Base-by-base conservation (phyloP, 2,113 vertebrate species). In the Thermophis baileyi region DNA sequence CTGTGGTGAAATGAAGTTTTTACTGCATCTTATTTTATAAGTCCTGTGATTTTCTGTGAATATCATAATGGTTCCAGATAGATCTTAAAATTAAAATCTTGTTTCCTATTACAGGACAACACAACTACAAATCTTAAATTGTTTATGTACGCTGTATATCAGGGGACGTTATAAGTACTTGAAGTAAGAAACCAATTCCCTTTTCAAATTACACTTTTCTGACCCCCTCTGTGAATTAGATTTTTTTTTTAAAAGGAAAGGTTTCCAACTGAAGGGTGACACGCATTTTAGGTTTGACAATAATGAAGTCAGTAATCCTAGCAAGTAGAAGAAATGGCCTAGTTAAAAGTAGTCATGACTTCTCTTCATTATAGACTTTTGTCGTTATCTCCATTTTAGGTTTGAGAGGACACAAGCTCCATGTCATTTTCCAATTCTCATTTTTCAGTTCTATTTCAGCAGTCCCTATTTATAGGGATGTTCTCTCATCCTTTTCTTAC, bases 291-390 rank as follows among this genome's bases (percentile, higher is more conserved):
- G 0, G 46, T 95, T 93, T 90, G 93, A 95, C 0, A 1, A 94
- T 88, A 95, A 92, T 85, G 74, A 93, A 96, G 90, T 94, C 95
- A 97, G 94, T 96, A 97, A 96, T 96, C 92, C 60, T 94, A 96
- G 95, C 91, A 95, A 94, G 93, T 93, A 94, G 95, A 94, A 74
- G 93, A 96, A 93, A 96, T 92, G 92, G 69, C 47, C 86, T 94
- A 94, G 95, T 96, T 95, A 96, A 96, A 96, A 95, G 53, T 94
- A 95, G 95, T 95, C 95, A 95, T 90, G 94, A 95, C 95, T 97
- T 96, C 95, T 85, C 94, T 95, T 95, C 95, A 94, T 96, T 94
- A 95, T 95, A 95, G 94, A 94, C 94, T 95, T 55, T 96, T 49
- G 93, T 96, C 91, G 95, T 96, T 95, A 95, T 93, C n/a, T 95